phyloP scores from a whole-genome alignment of 2,888 invertebrate species.

The Ferdinandea cuprea region DNA sequence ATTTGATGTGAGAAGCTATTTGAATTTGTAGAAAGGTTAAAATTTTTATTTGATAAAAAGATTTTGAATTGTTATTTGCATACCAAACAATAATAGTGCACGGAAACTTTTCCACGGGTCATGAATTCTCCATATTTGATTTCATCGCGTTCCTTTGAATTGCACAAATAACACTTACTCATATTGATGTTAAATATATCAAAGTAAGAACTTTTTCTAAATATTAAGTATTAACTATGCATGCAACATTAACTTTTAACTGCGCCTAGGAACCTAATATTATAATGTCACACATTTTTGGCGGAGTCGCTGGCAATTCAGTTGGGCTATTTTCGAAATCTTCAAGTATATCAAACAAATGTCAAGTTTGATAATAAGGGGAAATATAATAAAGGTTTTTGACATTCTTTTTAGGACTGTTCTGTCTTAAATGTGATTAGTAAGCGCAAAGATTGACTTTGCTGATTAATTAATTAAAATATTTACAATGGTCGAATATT shows the following conservation, averaged over 20 bases:
- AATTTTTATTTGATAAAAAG: background rate
- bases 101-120: conserved; percentile 84
- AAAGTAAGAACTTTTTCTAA: background rate
- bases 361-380: conserved; percentile 19
- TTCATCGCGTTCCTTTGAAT: conserved; percentile 50
- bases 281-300: conserved; percentile 12
- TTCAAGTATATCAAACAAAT: background rate
- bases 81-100: conserved; percentile 91
- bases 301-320: conserved; percentile 6
- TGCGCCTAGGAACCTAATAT: background rate
- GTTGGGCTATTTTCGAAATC: background rate
- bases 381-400: too few relatives aligned
- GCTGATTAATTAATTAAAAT: too few relatives aligned
- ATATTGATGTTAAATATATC: conserved; percentile 34
- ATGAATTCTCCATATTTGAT: conserved; percentile 64
- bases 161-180: conserved; percentile 55
- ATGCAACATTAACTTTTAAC: background rate
- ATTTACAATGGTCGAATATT: too few relatives aligned
- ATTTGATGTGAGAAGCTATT: conserved; percentile 88
- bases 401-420: too few relatives aligned
- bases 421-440: too few relatives aligned
- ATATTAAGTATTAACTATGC: conserved; percentile 2
- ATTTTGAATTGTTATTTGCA: background rate
- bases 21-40: conserved; percentile 75
- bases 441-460: too few relatives aligned